Conservation (phyloP, 2,797 vertebrate species). For the Chelidonichthys spinosus region DNA sequence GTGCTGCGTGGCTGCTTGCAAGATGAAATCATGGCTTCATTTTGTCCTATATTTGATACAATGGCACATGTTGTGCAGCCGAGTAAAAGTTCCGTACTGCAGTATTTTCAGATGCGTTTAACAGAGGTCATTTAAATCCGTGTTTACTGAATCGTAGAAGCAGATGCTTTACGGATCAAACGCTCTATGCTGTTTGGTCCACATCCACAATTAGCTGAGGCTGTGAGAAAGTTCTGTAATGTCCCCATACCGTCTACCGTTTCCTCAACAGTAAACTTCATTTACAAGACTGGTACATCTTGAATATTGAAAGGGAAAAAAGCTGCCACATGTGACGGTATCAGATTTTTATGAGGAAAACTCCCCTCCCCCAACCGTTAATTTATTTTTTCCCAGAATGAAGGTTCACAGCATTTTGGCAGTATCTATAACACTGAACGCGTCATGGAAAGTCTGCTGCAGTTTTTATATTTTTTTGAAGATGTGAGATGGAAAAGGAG, state of each 20-base stretch:
- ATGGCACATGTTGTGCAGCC: neutral
- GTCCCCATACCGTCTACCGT: neutral
- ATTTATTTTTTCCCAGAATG: conserved; percentile 22
- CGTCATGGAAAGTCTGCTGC: conserved; percentile 12
- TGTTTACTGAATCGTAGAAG: neutral
- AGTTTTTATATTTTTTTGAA: conserved; percentile 1
- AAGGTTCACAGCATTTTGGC: conserved; percentile 2
- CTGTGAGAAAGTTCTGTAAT: conserved; percentile 24
- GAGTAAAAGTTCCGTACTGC: neutral
- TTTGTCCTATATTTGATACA: conserved; percentile 10
- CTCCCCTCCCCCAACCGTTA: neutral
- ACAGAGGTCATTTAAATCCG: neutral
- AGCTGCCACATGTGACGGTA: neutral
- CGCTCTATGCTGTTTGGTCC: neutral
- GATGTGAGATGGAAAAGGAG: conserved; percentile 11
- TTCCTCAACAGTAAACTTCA: conserved; percentile 1
- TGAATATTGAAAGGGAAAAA: neutral
- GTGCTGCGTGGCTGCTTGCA: neutral
- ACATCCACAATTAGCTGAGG: conserved; percentile 2
- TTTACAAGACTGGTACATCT: conserved; percentile 2
- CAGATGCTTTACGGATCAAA: neutral
- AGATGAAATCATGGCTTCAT: conserved; percentile 21
- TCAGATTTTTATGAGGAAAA: conserved; percentile 9
- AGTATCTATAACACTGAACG: conserved; percentile 31
- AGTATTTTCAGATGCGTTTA: neutral